Conservation (phyloP, 2,113 vertebrate genomes). For the Scomber scombrus region DNA sequence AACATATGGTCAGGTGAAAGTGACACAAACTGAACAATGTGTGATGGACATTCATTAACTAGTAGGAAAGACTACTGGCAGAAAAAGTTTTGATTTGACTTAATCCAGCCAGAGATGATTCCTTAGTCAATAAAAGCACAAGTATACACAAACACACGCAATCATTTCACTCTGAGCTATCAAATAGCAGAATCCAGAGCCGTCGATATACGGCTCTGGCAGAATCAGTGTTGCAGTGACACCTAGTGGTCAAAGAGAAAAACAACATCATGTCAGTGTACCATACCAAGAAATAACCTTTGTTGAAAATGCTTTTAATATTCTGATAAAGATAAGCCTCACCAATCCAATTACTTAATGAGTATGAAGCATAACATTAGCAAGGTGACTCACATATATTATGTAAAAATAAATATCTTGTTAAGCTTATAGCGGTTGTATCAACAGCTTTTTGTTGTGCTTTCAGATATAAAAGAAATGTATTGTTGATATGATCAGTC, state of each 20-base stretch:
- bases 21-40: neutral
- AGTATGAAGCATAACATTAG: neutral
- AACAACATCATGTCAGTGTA: neutral
- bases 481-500: too few relatives aligned
- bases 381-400: neutral
- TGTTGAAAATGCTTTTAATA: neutral
- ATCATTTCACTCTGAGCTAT: neutral
- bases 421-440: too few relatives aligned
- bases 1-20: neutral
- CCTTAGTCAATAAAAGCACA: neutral
- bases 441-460: too few relatives aligned
- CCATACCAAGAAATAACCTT: neutral
- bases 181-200: neutral
- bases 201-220: too few relatives aligned
- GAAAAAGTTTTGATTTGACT: neutral
- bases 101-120: constrained; percentile 5
- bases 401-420: too few relatives aligned
- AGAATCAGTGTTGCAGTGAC: constrained; percentile 26
- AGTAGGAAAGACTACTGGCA: neutral
- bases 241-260: constrained; percentile 52
- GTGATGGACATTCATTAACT: neutral
- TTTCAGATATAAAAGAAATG: too few relatives aligned
- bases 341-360: neutral
- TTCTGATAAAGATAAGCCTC: neutral
- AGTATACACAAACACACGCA: neutral